Evolutionary conservation across 2,888 invertebrate species (phyloP).

Genomic region (Chrysopilus asiliformis): DNA sequence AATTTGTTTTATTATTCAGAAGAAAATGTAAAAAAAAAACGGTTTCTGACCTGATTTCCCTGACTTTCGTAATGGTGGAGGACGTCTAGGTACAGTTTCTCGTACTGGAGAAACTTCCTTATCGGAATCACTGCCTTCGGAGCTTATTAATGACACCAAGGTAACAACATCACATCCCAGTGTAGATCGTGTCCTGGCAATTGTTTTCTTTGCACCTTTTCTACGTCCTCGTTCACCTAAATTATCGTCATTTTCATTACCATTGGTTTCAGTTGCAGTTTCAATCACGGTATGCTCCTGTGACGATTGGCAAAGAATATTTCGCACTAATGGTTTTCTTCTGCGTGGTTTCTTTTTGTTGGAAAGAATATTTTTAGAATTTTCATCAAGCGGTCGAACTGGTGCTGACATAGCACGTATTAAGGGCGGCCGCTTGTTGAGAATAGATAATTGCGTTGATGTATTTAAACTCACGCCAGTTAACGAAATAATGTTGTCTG

Average conservation of each 20-base stretch:
- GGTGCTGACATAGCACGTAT: slow-evolving; percentile 37
- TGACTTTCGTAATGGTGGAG: slow-evolving; percentile 30
- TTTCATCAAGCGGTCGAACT: slow-evolving; percentile 28
- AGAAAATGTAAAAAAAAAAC: not conserved
- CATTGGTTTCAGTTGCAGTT: slow-evolving; percentile 2
- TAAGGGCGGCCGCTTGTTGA: slow-evolving; percentile 31
- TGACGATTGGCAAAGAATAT: too few relatives aligned
- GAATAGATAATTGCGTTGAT: too few relatives aligned
- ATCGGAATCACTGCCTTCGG: slow-evolving; percentile 50
- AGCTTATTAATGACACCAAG: slow-evolving; percentile 52
- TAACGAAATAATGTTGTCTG: slow-evolving; percentile 20
- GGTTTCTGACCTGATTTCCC: slow-evolving; percentile 32
- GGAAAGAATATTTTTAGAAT: slow-evolving; percentile 20
- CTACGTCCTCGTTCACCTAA: slow-evolving; percentile 19
- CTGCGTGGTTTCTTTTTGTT: slow-evolving; percentile 27
- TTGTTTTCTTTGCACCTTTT: slow-evolving; percentile 9
- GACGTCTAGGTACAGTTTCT: slow-evolving; percentile 22
- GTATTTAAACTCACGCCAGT: too few relatives aligned
- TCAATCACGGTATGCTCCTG: slow-evolving; percentile 1
- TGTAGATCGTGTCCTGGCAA: slow-evolving; percentile 27
- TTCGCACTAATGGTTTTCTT: slow-evolving; percentile 21
- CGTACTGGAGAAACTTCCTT: slow-evolving; percentile 25
- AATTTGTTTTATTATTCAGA: too few relatives aligned
- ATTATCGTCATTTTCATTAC: slow-evolving; percentile 7
- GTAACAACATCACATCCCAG: slow-evolving; percentile 42